A percentile compares a stretch with the other conserved stretches of the same genome.
phyloP scores from a whole-genome alignment of 2,113 vertebrate genomes.

The Podarcis cretensis region DNA sequence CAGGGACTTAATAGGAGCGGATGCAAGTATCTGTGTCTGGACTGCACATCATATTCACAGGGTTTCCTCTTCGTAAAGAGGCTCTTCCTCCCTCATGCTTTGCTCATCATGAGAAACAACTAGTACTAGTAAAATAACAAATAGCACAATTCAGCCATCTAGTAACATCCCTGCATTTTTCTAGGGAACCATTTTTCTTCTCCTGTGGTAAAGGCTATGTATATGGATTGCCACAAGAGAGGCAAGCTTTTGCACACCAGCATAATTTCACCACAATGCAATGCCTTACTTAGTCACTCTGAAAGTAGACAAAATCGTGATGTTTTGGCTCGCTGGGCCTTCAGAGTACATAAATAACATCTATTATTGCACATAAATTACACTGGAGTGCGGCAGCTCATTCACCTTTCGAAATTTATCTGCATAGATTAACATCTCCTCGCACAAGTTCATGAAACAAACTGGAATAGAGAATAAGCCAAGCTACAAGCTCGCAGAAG shows the following conservation, averaged over 20 bases:
- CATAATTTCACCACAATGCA: slow-evolving; percentile 60
- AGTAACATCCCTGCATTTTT: slow-evolving; percentile 49
- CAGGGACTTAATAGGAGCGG: background rate
- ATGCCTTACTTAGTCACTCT: slow-evolving; percentile 60
- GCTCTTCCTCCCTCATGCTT: background rate
- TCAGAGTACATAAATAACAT: slow-evolving; percentile 62
- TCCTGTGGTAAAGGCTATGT: slow-evolving; percentile 37
- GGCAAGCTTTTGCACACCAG: slow-evolving; percentile 50
- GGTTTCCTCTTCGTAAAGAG: background rate
- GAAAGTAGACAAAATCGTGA: slow-evolving; percentile 64
- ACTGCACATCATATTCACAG: background rate
- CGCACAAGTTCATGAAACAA: slow-evolving; percentile 43
- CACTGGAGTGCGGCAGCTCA: slow-evolving; percentile 50
- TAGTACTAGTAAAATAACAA: background rate
- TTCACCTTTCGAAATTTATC: slow-evolving; percentile 67
- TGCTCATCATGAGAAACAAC: background rate
- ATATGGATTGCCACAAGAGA: slow-evolving; percentile 59
- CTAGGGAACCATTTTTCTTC: slow-evolving; percentile 44
- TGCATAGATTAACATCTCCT: slow-evolving; percentile 28
- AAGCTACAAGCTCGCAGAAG: background rate
- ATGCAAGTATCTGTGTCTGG: background rate
- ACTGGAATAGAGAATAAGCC: slow-evolving; percentile 18
- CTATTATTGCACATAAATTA: slow-evolving; percentile 67
- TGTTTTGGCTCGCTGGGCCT: slow-evolving; percentile 56
- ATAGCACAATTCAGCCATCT: slow-evolving; percentile 29